A percentile compares a stretch with the other conserved stretches of the same genome.
Evolutionary conservation across 2,797 vertebrate species (phyloP).

Genomic region (Leptoclinus maculatus): DNA sequence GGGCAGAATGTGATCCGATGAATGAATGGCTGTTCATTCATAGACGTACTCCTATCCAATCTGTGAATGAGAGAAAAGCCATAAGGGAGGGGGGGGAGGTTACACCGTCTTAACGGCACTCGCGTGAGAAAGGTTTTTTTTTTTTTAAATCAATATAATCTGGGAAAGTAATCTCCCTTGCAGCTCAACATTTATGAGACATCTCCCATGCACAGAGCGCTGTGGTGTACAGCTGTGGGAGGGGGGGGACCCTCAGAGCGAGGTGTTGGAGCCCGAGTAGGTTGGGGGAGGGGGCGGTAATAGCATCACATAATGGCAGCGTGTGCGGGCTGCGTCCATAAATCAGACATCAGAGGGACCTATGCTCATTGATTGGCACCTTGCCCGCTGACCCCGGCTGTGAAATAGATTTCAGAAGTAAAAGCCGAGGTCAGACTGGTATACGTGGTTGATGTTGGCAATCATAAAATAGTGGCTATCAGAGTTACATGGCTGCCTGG

Average conservation of each 20-base stretch:
- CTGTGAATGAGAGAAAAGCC: conserved; percentile 50
- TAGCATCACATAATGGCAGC: conserved; percentile 44
- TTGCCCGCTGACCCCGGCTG: conserved; percentile 1
- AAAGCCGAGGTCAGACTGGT: conserved; percentile 35
- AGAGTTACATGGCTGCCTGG: not conserved
- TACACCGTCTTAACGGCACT: conserved; percentile 25
- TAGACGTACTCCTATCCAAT: conserved; percentile 40
- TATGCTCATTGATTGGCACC: conserved; percentile 30
- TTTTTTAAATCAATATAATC: conserved; percentile 4
- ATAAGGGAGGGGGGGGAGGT: not conserved
- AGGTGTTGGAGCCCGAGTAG: conserved; percentile 19
- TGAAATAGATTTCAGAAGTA: conserved; percentile 38
- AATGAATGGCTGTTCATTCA: conserved; percentile 58
- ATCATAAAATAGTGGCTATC: conserved; percentile 15
- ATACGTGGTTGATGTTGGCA: conserved; percentile 1
- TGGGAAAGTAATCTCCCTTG: conserved; percentile 19
- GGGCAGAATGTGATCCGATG: conserved; percentile 22
- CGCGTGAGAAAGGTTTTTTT: not conserved
- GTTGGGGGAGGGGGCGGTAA: conserved; percentile 57
- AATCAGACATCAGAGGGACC: conserved; percentile 45
- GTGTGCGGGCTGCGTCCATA: conserved; percentile 52
- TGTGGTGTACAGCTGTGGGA: conserved; percentile 15
- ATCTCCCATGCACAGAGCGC: not conserved
- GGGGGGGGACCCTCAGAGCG: conserved; percentile 3
- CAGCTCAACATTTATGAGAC: conserved; percentile 6